These are phyloP conservation scores for Sinopyrophorus schimmeli DNA, from an alignment of 2,888 invertebrate species.

Conservation along the genomic window DNA sequence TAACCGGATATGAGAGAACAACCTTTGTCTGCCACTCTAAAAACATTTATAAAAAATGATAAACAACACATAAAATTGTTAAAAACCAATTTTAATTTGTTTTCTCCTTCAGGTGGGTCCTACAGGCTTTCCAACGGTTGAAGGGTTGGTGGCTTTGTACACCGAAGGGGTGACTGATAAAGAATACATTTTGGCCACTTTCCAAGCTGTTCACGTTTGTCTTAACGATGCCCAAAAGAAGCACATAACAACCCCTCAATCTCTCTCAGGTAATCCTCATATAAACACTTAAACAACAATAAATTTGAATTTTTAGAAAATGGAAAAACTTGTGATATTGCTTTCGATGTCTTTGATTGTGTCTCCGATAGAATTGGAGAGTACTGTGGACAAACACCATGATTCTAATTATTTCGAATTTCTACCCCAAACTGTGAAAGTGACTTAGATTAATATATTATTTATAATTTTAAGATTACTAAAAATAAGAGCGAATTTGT, in stretches of 20 bases:
- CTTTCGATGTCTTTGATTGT: slow-evolving; percentile 79
- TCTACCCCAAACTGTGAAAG: no score
- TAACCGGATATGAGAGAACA: no score
- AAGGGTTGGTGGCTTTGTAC: slow-evolving; percentile 73
- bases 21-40: no score
- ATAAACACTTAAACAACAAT: neutral
- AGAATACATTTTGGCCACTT: slow-evolving; percentile 74
- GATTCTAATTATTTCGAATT: no score
- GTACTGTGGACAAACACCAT: slow-evolving; percentile 64
- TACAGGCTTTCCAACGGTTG: slow-evolving; percentile 73
- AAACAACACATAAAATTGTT: no score
- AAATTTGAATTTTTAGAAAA: slow-evolving; percentile 59
- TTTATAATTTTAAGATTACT: no score
- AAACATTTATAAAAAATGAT: no score
- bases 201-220: slow-evolving; percentile 71
- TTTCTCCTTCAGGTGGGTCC: slow-evolving; percentile 64
- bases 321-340: slow-evolving; percentile 73
- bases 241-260: slow-evolving; percentile 42
- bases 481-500: no score
- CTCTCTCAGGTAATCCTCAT: slow-evolving; percentile 42
- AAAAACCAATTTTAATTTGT: slow-evolving; percentile 12
- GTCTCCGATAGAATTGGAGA: slow-evolving; percentile 77
- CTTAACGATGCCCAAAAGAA: slow-evolving; percentile 61
- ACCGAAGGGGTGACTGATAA: slow-evolving; percentile 78
- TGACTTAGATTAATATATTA: no score